Percentiles rank a stretch among this genome's conserved stretches.
Conservation (phyloP, 2,888 invertebrate genomes). For the Sinohyriopsis cumingii region DNA sequence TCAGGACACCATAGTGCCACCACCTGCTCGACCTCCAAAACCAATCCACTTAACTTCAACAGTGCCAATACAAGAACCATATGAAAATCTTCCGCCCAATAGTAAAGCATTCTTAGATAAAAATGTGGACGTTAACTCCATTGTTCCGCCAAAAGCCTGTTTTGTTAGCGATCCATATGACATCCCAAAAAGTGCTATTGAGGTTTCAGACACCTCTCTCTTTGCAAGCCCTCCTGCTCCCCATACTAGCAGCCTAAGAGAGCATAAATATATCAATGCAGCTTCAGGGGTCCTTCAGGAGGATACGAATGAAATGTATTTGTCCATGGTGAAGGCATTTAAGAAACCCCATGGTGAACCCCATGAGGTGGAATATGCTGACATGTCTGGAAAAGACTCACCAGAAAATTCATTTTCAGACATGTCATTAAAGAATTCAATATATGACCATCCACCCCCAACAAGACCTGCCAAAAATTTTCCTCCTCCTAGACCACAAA, state of each 20-base stretch:
- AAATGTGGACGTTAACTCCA: constrained; percentile 39
- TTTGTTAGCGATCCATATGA: constrained; percentile 45
- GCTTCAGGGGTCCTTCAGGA: constrained; percentile 29
- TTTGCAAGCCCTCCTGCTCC: constrained; percentile 46
- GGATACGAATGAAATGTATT: constrained; percentile 38
- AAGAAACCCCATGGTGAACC: constrained; percentile 34
- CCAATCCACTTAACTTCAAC: constrained; percentile 30
- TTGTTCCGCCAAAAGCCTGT: constrained; percentile 24
- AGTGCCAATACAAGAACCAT: constrained; percentile 44
- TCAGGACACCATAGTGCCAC: constrained; percentile 19
- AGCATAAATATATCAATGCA: constrained; percentile 55
- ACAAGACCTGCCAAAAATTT: constrained; percentile 31
- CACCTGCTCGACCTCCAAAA: constrained; percentile 55
- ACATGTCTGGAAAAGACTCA: constrained; percentile 38
- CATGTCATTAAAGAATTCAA: constrained; percentile 2
- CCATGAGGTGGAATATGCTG: constrained; percentile 43
- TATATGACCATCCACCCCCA: constrained; percentile 46
- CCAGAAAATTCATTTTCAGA: constrained; percentile 31
- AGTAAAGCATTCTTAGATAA: constrained; percentile 40
- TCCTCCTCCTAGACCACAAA: constrained; percentile 31
- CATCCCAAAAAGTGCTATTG: constrained; percentile 24
- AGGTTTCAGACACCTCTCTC: constrained; percentile 25
- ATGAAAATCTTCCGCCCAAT: constrained; percentile 61
- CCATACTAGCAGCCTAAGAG: constrained; percentile 24
- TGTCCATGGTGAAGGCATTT: constrained; percentile 33